A percentile compares a stretch with the other conserved stretches of the same genome.
These are phyloP conservation scores for Julus scandinavius DNA, from an alignment of 2,888 invertebrate genomes.

Conservation along the genomic window DNA sequence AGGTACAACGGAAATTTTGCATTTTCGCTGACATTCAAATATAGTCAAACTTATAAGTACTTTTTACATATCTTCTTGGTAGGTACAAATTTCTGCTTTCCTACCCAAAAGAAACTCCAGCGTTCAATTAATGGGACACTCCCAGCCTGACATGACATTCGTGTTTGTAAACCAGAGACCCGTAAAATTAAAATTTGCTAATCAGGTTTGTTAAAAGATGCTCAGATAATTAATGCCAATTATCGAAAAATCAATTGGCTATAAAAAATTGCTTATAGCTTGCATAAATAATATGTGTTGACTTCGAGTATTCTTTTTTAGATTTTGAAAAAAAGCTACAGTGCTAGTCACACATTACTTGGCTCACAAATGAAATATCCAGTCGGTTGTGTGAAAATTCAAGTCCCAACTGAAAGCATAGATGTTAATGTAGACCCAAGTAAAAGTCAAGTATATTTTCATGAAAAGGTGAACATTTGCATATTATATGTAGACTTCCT, in stretches of 20 bases:
- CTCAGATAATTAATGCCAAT: not conserved
- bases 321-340: conserved; percentile 65
- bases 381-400: conserved; percentile 65
- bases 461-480: conserved; percentile 61
- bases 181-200: conserved; percentile 51
- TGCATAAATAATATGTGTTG: not conserved
- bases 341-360: not conserved
- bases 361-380: conserved; percentile 64
- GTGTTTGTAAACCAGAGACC: conserved; percentile 53
- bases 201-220: conserved; percentile 39
- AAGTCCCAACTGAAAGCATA: conserved; percentile 61
- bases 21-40: not conserved
- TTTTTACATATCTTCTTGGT: not conserved
- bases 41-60: not conserved
- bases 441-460: conserved; percentile 64
- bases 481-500: not conserved
- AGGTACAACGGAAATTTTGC: not conserved
- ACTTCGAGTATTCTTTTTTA: conserved; percentile 62
- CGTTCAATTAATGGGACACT: conserved; percentile 19
- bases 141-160: conserved; percentile 51
- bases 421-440: conserved; percentile 66
- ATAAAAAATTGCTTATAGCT: not conserved
- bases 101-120: conserved; percentile 46
- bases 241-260: not conserved
- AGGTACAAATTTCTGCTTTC: conserved; percentile 24